Evolutionary conservation across 2,113 vertebrate species (phyloP), one percentile per base, ranked within the genome.

Genomic region (Pelecanus crispus): DNA sequence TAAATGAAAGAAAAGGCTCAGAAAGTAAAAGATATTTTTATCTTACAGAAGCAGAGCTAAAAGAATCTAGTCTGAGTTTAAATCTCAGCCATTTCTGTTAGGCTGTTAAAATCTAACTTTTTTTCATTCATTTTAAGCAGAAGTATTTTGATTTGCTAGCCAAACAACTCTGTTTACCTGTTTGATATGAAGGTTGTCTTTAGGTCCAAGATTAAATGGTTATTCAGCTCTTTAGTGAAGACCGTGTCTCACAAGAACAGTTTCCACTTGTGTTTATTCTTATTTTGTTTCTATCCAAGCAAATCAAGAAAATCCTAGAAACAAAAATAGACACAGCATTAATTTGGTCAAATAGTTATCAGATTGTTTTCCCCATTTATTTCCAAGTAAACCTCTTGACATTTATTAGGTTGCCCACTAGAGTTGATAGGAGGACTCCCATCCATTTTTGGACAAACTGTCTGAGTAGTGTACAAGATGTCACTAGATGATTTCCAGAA

Each of bases 1-100:
- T 75, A 95, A 92, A 36, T 62, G 34, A 91, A 94, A 91, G 44
- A 94, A 96, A 81, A 91, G 26, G 16, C 84, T 94, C 66, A 82
- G n/a, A 92, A 91, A 92, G 62, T 85, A 88, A 66, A 62, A 53
- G 40, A 77, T 89, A 78, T 89, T 95, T 96, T 94, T 94, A 50
- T 94, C 83, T 65, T 66, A 44, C 40, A 87, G 40, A 91, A 91
- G 61, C 29, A 75, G 77, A 92, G 40, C 44, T 79, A 13, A 34
- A 91, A 91, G 17, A 83, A 79, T 81, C 88, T 62, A 19, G 2
- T 47, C 24, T 47, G 47, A 25, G 21, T 91, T 94, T 65, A 84
- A 87, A 87, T 86, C 61, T 86, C 47, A 50, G 62, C 22, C 45
- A 47, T 61, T 89, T 53, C 40, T 85, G 10, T 71, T 63, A 19